Conservation (phyloP, 2,888 invertebrate species). For the Clitarchus hookeri region DNA sequence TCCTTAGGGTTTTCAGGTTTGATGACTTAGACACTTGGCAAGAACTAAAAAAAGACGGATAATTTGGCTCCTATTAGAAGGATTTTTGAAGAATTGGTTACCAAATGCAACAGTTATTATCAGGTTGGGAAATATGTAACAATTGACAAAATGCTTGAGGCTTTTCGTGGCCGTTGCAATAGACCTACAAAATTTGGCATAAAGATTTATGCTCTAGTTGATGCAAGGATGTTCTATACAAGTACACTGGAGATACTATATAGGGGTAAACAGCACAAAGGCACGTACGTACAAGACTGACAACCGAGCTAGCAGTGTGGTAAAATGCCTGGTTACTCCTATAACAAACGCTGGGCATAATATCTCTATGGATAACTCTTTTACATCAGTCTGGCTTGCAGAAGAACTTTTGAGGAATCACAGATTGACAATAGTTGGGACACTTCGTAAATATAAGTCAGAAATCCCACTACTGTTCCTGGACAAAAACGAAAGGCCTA, state of each 20-base stretch:
- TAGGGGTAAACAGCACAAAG: constrained; percentile 39
- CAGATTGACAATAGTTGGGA: constrained; percentile 25
- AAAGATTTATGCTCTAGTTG: not conserved
- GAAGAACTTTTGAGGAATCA: constrained; percentile 17
- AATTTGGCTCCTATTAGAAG: not conserved
- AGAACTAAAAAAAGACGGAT: not conserved
- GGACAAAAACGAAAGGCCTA: no score
- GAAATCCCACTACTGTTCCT: constrained; percentile 21
- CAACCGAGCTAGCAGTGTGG: constrained; percentile 36
- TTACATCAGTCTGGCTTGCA: constrained; percentile 16
- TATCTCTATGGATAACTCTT: constrained; percentile 16
- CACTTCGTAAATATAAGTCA: constrained; percentile 23
- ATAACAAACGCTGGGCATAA: constrained; percentile 29
- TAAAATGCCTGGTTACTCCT: constrained; percentile 37
- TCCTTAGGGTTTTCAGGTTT: not conserved
- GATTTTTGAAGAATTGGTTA: not conserved
- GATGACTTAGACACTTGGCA: not conserved
- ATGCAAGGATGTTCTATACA: constrained; percentile 11
- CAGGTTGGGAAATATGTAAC: not conserved
- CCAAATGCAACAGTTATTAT: not conserved
- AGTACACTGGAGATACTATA: constrained; percentile 27
- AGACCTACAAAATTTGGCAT: not conserved
- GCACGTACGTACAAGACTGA: constrained; percentile 38
- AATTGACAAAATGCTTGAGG: not conserved
- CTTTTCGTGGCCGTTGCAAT: not conserved